Evolutionary conservation across 2,888 invertebrate genomes (phyloP).

Genomic region (Beris chalybata): DNA sequence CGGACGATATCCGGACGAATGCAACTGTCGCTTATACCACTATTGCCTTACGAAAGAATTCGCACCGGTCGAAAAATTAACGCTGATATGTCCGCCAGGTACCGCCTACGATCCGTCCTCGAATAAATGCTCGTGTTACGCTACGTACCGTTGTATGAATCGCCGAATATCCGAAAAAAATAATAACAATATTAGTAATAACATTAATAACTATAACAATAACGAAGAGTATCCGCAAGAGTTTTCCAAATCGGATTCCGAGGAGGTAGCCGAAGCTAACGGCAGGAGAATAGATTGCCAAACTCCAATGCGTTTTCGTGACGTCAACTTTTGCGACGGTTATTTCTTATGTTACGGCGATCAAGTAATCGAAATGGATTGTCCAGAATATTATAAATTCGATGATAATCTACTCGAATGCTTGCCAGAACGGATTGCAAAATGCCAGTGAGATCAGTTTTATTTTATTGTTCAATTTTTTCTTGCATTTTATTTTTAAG

Average conservation of each 20-base stretch:
- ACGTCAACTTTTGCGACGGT: conserved; percentile 37
- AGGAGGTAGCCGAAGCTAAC: background rate
- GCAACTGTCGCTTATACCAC: conserved; percentile 40
- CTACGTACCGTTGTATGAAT: conserved; percentile 34
- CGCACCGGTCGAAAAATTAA: conserved; percentile 38
- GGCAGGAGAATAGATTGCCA: conserved; percentile 30
- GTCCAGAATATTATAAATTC: conserved; percentile 42
- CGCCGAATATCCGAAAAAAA: background rate
- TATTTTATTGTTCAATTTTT: background rate
- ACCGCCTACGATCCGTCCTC: conserved; percentile 39
- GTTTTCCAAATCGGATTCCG: background rate
- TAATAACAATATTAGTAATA: background rate
- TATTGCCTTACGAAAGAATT: conserved; percentile 38
- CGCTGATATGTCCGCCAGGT: conserved; percentile 37
- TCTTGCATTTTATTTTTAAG: conserved; percentile 1
- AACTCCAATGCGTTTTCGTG: conserved; percentile 40
- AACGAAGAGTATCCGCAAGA: conserved; percentile 1
- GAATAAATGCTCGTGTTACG: conserved; percentile 36
- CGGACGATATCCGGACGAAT: conserved; percentile 40
- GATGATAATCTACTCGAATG: conserved; percentile 41
- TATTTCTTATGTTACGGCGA: conserved; percentile 41
- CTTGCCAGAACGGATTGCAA: conserved; percentile 39
- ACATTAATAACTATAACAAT: background rate
- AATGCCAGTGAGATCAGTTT: conserved; percentile 29
- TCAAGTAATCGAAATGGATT: conserved; percentile 40